phyloP scores from a whole-genome alignment of 2,797 vertebrate genomes.

The Trachops cirrhosus region DNA sequence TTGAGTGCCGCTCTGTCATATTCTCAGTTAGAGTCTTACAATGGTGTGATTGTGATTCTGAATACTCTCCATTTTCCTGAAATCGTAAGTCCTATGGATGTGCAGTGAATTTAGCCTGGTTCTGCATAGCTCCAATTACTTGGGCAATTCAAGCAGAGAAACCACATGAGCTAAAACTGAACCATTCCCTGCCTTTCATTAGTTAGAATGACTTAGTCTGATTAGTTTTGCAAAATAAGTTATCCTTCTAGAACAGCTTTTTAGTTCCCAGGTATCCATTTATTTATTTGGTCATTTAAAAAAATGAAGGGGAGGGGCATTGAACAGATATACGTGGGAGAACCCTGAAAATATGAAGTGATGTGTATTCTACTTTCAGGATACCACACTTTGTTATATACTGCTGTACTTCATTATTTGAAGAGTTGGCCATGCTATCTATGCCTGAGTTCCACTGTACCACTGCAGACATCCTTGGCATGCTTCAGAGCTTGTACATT shows the following conservation, averaged over 20 bases:
- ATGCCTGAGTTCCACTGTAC: background rate
- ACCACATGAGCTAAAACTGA: background rate
- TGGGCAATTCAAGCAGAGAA: slow-evolving; percentile 3
- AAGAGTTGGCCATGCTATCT: background rate
- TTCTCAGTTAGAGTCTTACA: background rate
- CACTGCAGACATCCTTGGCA: background rate
- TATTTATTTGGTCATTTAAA: background rate
- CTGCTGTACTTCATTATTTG: background rate
- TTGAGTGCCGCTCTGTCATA: background rate
- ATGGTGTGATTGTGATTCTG: background rate
- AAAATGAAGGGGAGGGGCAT: background rate
- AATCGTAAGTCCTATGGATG: background rate
- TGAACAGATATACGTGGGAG: background rate
- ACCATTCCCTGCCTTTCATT: background rate
- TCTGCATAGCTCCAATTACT: background rate
- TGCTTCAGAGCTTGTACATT: background rate
- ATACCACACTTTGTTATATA: background rate
- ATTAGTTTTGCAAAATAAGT: slow-evolving; percentile 1
- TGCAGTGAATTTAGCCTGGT: background rate
- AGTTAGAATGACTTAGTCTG: background rate
- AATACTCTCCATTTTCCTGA: background rate
- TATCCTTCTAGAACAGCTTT: background rate
- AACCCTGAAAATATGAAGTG: background rate
- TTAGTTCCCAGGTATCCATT: background rate
- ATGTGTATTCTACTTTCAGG: background rate